Evolutionary conservation across 1,140 invertebrate species (phyloP), one percentile per base, ranked within the genome.

Genomic region (Cardiocondyla obscurior): DNA sequence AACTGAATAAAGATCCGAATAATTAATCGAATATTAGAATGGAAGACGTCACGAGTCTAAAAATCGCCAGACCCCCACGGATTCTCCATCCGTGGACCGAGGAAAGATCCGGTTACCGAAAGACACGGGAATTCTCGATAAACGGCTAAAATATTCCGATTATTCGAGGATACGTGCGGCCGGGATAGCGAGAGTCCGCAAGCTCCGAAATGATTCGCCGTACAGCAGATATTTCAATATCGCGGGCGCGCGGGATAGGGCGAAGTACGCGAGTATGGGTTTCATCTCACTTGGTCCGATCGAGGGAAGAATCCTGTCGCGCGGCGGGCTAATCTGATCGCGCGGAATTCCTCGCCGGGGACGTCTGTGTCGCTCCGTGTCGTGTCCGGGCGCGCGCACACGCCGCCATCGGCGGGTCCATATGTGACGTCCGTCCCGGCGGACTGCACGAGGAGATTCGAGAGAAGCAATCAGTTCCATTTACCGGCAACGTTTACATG

Each of bases 401-500:
- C 30, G 10, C 55, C 25, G 12, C 33, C 12, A 30, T 5, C 44
- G 8, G 36, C 19, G n/a, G n/a, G 46, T 77, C 70, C 72, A 46
- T 73, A 73, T 22, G 65, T 67, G 72, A 72, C 69, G 69, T 36
- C 42, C 12, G 74, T 39, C 65, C 64, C 65, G 28, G 16, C 28
- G 25, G 30, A 6, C 5, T n/a, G 22, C 39, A 77, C 60, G 74
- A 19, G 36, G 39, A 72, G 60, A 28, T 53, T 42, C 44, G 74
- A 28, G 85, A 70, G 82, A 84, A 84, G 86, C 86, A 88, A 87
- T 88, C 85, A 82, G 86, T 87, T 84, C 76, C 85, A 87, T 88
- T 83, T 87, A 82, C 82, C 42, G 57, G 74, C 74, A 84, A 85
- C 86, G 85, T 88, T 84, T 85, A 85, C 82, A 87, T 49, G 85